These are phyloP conservation scores for Otis tarda DNA, from an alignment of 2,113 vertebrate genomes.

Conservation along the genomic window DNA sequence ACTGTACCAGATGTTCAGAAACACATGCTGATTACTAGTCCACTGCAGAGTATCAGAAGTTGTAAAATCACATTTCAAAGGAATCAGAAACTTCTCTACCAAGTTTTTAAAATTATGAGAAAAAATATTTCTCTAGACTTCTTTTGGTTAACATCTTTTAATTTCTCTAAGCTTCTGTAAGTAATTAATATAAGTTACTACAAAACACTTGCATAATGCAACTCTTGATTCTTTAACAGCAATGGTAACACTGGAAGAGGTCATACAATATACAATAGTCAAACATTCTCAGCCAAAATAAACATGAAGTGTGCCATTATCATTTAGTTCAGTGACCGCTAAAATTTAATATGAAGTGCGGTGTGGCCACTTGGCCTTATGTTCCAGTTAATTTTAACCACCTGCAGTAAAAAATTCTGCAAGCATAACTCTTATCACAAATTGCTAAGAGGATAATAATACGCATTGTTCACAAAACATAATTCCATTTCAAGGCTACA, in stretches of 20 bases:
- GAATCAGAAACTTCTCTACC: neutral
- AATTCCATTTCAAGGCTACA: neutral
- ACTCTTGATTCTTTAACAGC: neutral
- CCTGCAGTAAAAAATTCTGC: neutral
- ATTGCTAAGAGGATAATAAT: neutral
- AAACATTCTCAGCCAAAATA: neutral
- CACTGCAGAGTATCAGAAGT: neutral
- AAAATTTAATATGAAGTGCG: neutral
- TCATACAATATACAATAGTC: neutral
- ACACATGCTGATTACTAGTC: neutral
- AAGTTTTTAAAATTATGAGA: neutral
- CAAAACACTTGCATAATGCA: neutral
- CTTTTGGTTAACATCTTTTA: neutral
- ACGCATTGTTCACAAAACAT: neutral
- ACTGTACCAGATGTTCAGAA: neutral
- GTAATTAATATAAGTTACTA: neutral
- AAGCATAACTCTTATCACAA: neutral
- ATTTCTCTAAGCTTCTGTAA: neutral
- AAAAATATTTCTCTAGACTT: neutral
- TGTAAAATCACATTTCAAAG: neutral
- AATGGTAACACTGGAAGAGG: neutral
- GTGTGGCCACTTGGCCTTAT: neutral
- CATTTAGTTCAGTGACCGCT: neutral
- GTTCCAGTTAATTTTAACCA: neutral
- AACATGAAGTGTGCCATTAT: neutral